Percentiles rank a stretch among this genome's conserved stretches.
Evolutionary conservation across 2,888 invertebrate species (phyloP).

Genomic region (Meta bourneti): DNA sequence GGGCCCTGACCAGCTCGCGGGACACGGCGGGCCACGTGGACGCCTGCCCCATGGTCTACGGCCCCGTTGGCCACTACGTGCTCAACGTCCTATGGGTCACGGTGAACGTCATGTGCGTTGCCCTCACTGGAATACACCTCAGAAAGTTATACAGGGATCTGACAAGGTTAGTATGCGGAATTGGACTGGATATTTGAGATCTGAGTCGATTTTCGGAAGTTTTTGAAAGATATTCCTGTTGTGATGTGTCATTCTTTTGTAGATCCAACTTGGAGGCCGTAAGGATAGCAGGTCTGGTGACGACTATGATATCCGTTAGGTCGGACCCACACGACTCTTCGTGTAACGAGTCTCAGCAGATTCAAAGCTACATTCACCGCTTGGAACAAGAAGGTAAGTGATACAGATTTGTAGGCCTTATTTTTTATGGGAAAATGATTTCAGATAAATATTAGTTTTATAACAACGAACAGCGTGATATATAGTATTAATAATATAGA

Average conservation of each 20-base stretch:
- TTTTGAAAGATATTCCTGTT: too few species aligned
- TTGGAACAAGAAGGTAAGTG: constrained; percentile 89
- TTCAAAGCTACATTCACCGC: constrained; percentile 88
- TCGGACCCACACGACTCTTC: constrained; percentile 77
- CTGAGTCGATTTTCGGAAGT: too few species aligned
- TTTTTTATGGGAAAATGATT: background rate
- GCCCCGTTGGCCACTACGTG: constrained; percentile 93
- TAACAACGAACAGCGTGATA: too few species aligned
- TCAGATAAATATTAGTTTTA: too few species aligned
- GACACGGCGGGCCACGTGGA: constrained; percentile 87
- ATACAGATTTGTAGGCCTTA: background rate
- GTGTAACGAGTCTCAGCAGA: constrained; percentile 76
- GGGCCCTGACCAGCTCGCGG: constrained; percentile 90
- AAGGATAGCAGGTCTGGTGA: constrained; percentile 89
- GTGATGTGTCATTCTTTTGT: background rate
- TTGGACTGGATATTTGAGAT: too few species aligned
- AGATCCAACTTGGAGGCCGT: constrained; percentile 90
- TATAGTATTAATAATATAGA: too few species aligned
- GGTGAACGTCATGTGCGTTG: constrained; percentile 91
- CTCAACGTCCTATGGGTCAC: constrained; percentile 94
- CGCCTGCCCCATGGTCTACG: constrained; percentile 91
- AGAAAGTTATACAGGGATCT: constrained; percentile 86
- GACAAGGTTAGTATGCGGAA: constrained; percentile 83
- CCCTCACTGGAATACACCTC: constrained; percentile 90
- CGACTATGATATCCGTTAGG: constrained; percentile 88